Conservation (phyloP, 2,113 vertebrate species). For the Psammodynastes pulverulentus region DNA sequence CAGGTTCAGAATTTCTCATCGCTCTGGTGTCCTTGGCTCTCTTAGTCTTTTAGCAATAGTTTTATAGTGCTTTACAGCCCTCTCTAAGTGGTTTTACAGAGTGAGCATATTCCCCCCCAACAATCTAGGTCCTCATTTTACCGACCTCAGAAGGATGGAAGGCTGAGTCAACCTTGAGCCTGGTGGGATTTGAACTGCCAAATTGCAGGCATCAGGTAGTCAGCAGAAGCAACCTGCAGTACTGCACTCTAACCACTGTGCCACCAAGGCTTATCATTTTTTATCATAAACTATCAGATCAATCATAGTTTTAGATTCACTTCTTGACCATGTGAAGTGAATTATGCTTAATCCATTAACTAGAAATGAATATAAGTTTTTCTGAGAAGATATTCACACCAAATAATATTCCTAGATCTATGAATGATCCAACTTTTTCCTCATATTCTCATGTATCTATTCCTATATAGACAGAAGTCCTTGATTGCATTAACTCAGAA, state of each 20-base stretch:
- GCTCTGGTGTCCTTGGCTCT: neutral
- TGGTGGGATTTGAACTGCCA: no score
- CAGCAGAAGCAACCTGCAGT: no score
- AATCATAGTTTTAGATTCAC: neutral
- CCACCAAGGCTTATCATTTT: no score
- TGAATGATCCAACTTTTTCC: neutral
- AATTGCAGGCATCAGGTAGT: no score
- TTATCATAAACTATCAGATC: neutral
- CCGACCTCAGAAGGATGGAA: no score
- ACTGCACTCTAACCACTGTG: no score
- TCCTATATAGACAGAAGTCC: neutral
- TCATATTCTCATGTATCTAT: neutral
- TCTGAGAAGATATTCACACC: neutral
- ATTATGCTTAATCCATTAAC: neutral
- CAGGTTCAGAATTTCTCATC: neutral
- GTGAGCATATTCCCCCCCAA: no score
- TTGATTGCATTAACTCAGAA: neutral
- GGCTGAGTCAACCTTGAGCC: no score
- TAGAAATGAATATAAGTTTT: neutral
- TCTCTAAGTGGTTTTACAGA: no score
- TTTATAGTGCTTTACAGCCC: no score
- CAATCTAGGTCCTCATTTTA: no score
- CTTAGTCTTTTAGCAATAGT: neutral
- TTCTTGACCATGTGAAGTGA: neutral
- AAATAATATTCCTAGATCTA: neutral